Conservation (phyloP, 2,888 invertebrate genomes). For the Galerucella nymphaeae region DNA sequence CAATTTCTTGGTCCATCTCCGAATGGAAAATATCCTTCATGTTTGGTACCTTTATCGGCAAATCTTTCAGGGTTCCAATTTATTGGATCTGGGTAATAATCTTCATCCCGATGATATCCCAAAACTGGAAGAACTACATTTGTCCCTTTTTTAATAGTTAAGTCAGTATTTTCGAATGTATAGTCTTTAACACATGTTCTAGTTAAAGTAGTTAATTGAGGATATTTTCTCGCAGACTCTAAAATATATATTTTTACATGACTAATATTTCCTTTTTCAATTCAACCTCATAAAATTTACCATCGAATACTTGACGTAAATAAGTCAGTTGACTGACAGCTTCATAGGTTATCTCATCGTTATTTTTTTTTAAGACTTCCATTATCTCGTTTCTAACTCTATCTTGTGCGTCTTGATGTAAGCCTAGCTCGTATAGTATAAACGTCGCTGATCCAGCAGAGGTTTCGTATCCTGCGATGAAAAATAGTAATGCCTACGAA, state of each 20-base stretch:
- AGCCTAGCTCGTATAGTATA: slow-evolving; percentile 68
- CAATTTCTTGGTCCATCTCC: slow-evolving; percentile 58
- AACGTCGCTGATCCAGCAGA: slow-evolving; percentile 71
- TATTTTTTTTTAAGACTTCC: slow-evolving; percentile 54
- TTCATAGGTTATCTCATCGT: slow-evolving; percentile 63
- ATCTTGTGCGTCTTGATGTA: slow-evolving; percentile 63
- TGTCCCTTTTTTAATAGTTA: slow-evolving; percentile 54
- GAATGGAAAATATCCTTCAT: slow-evolving; percentile 54
- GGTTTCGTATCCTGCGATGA: slow-evolving; percentile 73
- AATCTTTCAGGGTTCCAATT: slow-evolving; percentile 63
- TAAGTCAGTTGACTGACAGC: slow-evolving; percentile 65
- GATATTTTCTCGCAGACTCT: slow-evolving; percentile 62
- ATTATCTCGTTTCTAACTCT: slow-evolving; percentile 63
- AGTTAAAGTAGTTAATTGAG: slow-evolving; percentile 55
- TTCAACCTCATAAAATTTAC: no score
- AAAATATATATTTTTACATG: slow-evolving; percentile 37
- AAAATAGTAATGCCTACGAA: slow-evolving; percentile 69
- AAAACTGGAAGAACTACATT: slow-evolving; percentile 55
- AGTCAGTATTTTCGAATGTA: slow-evolving; percentile 46
- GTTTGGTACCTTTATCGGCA: slow-evolving; percentile 54
- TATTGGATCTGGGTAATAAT: slow-evolving; percentile 60
- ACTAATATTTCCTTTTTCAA: slow-evolving; percentile 16
- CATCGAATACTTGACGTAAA: slow-evolving; percentile 58
- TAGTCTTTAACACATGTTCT: slow-evolving; percentile 53
- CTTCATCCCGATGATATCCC: slow-evolving; percentile 58